These are phyloP conservation scores for Scaptomyza flava DNA, from an alignment of 2,888 invertebrate genomes.

Conservation along the genomic window DNA sequence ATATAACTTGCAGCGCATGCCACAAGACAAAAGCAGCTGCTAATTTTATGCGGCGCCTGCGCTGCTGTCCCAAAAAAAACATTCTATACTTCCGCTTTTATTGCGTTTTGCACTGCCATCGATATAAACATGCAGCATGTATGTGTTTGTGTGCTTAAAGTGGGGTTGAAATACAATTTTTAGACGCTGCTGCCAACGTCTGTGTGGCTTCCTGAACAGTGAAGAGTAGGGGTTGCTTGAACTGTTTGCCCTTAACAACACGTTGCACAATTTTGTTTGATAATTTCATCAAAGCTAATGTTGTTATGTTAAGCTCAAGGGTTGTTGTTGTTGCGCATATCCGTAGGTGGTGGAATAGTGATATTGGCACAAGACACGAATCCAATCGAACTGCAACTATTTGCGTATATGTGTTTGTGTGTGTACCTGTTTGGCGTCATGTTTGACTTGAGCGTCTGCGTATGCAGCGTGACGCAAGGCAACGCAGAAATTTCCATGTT, in stretches of 20 bases:
- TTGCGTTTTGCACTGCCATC: constrained; percentile 25
- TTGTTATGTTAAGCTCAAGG: constrained; percentile 43
- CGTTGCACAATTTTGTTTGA: constrained; percentile 52
- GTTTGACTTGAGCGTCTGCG: constrained; percentile 3
- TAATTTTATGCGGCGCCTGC: constrained; percentile 36
- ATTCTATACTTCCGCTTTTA: constrained; percentile 32
- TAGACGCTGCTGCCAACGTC: constrained; percentile 12
- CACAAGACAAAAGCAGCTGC: constrained; percentile 38
- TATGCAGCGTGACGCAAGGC: constrained; percentile 37
- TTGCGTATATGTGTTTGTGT: not conserved
- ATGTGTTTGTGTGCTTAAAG: constrained; percentile 1
- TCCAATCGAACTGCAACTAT: constrained; percentile 9
- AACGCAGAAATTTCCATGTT: constrained; percentile 23
- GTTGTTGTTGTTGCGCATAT: constrained; percentile 29
- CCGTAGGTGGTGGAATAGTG: constrained; percentile 3
- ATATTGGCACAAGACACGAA: constrained; percentile 13
- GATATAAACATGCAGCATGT: constrained; percentile 21
- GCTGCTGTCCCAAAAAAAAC: constrained; percentile 11
- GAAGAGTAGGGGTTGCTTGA: constrained; percentile 42
- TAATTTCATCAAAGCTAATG: constrained; percentile 61
- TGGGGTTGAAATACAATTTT: constrained; percentile 44
- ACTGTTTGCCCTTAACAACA: constrained; percentile 21
- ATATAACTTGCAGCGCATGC: constrained; percentile 34
- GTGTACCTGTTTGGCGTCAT: constrained; percentile 29
- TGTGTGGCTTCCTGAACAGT: constrained; percentile 51